phyloP scores from a whole-genome alignment of 2,113 vertebrate species.

The Sturnira hondurensis region DNA sequence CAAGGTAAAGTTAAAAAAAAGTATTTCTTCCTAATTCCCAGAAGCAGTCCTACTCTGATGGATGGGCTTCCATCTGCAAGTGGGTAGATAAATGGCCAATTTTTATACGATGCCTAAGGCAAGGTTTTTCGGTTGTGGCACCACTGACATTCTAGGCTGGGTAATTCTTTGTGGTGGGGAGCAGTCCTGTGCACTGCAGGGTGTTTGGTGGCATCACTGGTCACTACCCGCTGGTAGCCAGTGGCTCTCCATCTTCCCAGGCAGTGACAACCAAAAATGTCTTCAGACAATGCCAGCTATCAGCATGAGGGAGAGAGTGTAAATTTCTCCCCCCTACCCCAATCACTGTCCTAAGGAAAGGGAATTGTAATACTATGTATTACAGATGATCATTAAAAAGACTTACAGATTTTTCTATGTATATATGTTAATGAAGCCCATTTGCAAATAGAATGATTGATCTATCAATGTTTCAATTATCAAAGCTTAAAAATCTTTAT shows the following conservation, averaged over 20 bases:
- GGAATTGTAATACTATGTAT: not conserved
- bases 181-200: not conserved
- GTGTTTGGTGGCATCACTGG: not conserved
- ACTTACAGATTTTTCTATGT: not conserved
- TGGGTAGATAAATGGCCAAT: not conserved
- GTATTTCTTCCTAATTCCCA: not conserved
- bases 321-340: not conserved
- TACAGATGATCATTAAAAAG: not conserved
- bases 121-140: not conserved
- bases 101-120: not conserved
- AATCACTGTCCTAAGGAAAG: not conserved
- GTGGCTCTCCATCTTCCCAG: not conserved
- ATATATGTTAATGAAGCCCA: not conserved
- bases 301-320: not conserved
- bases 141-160: not conserved
- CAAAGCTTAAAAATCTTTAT: not conserved
- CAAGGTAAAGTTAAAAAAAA: not conserved
- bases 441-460: slow-evolving; percentile 7
- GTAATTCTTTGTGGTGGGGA: not conserved
- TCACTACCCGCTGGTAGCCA: not conserved
- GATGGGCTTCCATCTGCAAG: not conserved
- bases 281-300: not conserved
- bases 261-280: not conserved
- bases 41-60: not conserved
- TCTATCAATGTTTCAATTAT: not conserved